Percentiles rank a stretch among this genome's conserved stretches.
phyloP scores from a whole-genome alignment of 35 echinoderm and acorn worm species.

The Apostichopus japonicus region DNA sequence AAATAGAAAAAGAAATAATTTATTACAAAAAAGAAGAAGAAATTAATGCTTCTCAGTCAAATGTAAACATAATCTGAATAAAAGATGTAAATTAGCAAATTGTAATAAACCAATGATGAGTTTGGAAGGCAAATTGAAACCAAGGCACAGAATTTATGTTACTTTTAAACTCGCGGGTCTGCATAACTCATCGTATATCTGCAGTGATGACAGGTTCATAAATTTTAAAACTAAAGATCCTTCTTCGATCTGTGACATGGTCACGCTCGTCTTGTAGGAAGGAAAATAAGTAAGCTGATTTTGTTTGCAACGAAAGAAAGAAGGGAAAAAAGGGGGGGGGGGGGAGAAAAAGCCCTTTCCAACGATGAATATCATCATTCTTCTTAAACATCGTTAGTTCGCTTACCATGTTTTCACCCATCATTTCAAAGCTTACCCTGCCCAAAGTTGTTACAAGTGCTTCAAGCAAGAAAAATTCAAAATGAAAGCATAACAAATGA shows the following conservation, averaged over 20 bases:
- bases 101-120: neutral
- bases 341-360: too few relatives aligned
- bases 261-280: too few relatives aligned
- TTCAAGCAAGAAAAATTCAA: too few relatives aligned
- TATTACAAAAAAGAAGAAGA: neutral
- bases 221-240: neutral
- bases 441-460: too few relatives aligned
- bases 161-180: neutral
- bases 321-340: too few relatives aligned
- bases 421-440: too few relatives aligned
- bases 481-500: too few relatives aligned
- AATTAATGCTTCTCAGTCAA: neutral
- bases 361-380: too few relatives aligned
- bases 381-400: too few relatives aligned
- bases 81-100: conserved; percentile 35
- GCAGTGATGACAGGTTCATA: conserved; percentile 8
- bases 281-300: too few relatives aligned
- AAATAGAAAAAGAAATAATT: conserved; percentile 8
- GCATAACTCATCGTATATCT: neutral
- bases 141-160: conserved; percentile 45
- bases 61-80: neutral
- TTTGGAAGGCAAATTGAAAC: conserved; percentile 45
- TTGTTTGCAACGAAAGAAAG: too few relatives aligned
- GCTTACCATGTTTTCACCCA: too few relatives aligned
- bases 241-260: neutral